Percentiles rank a stretch among this genome's conserved stretches.
Conservation (phyloP, 2,113 vertebrate species). For the Xiphias gladius region DNA sequence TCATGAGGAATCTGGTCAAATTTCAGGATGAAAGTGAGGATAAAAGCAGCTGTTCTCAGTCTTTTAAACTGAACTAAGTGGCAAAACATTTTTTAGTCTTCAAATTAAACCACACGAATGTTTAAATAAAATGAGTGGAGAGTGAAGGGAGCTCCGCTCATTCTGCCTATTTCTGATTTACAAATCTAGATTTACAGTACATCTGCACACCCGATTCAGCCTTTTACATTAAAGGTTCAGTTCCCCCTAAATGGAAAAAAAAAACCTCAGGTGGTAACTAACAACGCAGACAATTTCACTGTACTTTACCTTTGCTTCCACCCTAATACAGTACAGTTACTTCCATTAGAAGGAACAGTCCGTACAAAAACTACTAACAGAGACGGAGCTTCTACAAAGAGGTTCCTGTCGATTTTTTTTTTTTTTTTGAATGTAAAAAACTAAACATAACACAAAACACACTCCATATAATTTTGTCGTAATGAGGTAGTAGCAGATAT, state of each 20-base stretch:
- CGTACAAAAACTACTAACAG: too few species aligned
- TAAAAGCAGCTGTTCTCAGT: slow-evolving; percentile 37
- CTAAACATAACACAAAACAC: not conserved
- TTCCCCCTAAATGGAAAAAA: not conserved
- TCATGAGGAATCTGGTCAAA: slow-evolving; percentile 8
- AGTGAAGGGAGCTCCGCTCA: not conserved
- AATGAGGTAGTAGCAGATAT: too few species aligned
- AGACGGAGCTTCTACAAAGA: too few species aligned
- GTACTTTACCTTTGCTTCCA: too few species aligned
- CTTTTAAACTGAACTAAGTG: not conserved
- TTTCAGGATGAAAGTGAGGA: slow-evolving; percentile 14
- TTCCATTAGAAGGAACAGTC: too few species aligned
- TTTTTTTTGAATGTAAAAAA: too few species aligned
- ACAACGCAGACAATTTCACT: too few species aligned
- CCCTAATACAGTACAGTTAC: too few species aligned
- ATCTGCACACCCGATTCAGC: not conserved
- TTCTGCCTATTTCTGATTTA: too few species aligned
- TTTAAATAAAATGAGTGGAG: not conserved
- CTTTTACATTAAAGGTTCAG: not conserved
- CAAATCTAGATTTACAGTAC: not conserved
- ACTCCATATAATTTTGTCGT: too few species aligned
- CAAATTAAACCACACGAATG: not conserved
- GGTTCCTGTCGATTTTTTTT: too few species aligned
- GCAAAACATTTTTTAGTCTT: slow-evolving; percentile 16
- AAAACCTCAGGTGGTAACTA: too few species aligned